Base-by-base conservation (phyloP, 2,113 vertebrate species). In the Seriola aureovittata region DNA sequence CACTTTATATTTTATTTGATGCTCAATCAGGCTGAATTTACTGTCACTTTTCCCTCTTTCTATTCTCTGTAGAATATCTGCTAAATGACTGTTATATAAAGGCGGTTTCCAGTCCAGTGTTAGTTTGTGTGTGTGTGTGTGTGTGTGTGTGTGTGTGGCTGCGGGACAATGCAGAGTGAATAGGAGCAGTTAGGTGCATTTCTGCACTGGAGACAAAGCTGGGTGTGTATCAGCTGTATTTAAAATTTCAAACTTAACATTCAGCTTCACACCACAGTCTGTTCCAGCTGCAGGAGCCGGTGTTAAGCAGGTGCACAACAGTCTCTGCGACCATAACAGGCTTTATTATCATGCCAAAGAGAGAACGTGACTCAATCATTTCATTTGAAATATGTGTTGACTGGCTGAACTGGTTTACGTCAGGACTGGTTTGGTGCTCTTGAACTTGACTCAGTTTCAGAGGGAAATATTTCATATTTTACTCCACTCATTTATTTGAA, bases 21-120 rank as follows among this genome's bases (percentile, higher is more conserved):
- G 78, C 71, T 91, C 85, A 76, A 85, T 90, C 89, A 89, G 78
- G 81, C 67, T 85, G 82, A 81, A 93, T 91, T 92, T 89, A 90
- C 77, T 38, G 84, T 75, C 52, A 5, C 68, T 80, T 77, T 77
- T 62, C 52, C 70, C 23, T 42, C 48, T 54, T 74, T 66, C 44
- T 54, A 6, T 65, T 65, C 65, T 29, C 32, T 3, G 17, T 1
- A 55, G 46, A 69, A 71, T 66, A 73, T 80, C 71, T 32, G 81
- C 76, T 65, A 14, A 75, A 75, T 73, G 70, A 72, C 6, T 62
- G 29, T 40, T 64, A 12, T 68, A 12, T 42, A 50, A 50, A 60
- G 55, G 74, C 66, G 71, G 68, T 62, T 75, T 87, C 36, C 63
- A 52, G 16, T 12, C 60, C 58, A 14, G 16, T 54, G 40, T 29